phyloP scores from a whole-genome alignment of 2,888 invertebrate genomes.

The Chironomus riparius region DNA sequence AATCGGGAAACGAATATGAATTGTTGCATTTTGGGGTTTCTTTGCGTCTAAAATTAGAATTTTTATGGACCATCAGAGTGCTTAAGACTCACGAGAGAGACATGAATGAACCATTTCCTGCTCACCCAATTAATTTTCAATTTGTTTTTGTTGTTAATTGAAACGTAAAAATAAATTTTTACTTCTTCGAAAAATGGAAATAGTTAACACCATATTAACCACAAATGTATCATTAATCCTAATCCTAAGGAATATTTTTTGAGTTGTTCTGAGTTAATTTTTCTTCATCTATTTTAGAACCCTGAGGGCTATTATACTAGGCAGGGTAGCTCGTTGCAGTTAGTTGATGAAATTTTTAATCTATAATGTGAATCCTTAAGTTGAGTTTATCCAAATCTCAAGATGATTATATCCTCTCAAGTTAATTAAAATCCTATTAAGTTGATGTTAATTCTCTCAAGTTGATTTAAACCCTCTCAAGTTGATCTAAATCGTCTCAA shows the following conservation, averaged over 20 bases:
- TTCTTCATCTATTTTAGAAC: neutral
- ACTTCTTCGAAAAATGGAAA: neutral
- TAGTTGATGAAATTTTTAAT: no score
- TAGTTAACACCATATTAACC: constrained; percentile 22
- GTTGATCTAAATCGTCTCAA: no score
- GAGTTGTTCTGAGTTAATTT: neutral
- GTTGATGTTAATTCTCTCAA: no score
- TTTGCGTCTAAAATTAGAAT: constrained; percentile 15
- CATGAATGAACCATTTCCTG: constrained; percentile 22
- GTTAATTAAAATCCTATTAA: no score
- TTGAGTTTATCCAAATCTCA: no score
- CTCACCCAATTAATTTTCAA: constrained; percentile 26
- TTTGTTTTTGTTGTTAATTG: constrained; percentile 26
- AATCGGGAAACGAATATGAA: neutral
- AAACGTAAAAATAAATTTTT: neutral
- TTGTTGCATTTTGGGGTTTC: neutral
- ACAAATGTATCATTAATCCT: constrained; percentile 23
- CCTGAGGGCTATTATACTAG: no score
- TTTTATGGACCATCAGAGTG: neutral
- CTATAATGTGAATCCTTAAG: no score
- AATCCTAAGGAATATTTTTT: neutral
- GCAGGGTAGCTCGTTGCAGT: no score
- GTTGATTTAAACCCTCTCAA: no score
- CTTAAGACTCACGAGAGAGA: neutral
- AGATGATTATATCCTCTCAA: no score